Percentiles rank a stretch among this genome's conserved stretches.
phyloP scores from a whole-genome alignment of 2,113 vertebrate genomes.

The Urocynchramus pylzowi region DNA sequence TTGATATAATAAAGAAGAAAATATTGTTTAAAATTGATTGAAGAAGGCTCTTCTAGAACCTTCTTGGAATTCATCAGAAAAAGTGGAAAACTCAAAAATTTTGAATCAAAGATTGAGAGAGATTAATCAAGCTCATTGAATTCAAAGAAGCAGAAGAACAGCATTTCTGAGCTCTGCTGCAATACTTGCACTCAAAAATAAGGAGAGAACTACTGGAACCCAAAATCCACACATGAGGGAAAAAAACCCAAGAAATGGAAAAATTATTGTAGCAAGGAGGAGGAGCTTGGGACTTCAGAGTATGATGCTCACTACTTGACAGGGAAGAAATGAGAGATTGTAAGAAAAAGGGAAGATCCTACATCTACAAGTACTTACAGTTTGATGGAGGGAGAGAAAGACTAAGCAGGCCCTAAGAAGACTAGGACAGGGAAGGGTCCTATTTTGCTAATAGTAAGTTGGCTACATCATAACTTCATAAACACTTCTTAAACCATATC shows the following conservation, averaged over 20 bases:
- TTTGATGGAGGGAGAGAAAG: conserved; percentile 52
- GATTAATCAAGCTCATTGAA: not conserved
- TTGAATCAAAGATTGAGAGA: not conserved
- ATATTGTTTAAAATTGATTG: not conserved
- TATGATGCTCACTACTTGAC: not conserved
- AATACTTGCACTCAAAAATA: not conserved
- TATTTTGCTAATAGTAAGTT: not conserved
- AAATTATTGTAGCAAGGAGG: not conserved
- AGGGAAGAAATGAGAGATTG: not conserved
- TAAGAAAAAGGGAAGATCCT: not conserved
- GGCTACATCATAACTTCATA: not conserved
- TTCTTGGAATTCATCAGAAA: not conserved
- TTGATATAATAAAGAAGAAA: not conserved
- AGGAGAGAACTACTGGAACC: not conserved
- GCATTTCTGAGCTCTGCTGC: not conserved
- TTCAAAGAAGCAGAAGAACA: not conserved
- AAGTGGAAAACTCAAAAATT: not conserved
- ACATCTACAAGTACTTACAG: conserved; percentile 53
- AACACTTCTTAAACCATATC: not conserved
- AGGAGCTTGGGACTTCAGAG: not conserved
- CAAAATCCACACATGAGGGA: not conserved
- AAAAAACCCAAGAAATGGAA: not conserved
- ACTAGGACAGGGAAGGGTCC: not conserved
- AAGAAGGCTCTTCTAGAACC: not conserved
- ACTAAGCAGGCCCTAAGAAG: not conserved